A percentile compares a stretch with the other conserved stretches of the same genome.
Conservation (phyloP, 2,797 vertebrate species). For the Margarornis squamiger region DNA sequence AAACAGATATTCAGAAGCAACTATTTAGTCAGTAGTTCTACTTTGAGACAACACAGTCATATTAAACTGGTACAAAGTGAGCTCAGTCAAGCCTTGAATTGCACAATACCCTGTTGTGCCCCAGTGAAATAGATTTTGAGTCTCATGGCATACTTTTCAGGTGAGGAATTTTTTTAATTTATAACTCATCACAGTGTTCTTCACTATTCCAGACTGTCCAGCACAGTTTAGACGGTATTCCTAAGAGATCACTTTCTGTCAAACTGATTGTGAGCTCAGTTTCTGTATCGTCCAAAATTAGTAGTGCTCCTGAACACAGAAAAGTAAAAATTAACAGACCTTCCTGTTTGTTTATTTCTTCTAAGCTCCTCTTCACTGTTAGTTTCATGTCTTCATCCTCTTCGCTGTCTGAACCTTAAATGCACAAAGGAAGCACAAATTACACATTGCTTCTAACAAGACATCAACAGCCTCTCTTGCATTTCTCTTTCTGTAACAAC, state of each 20-base stretch:
- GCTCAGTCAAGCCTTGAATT: background rate
- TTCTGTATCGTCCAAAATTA: background rate
- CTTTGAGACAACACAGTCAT: background rate
- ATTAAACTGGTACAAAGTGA: background rate
- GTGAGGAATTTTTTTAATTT: background rate
- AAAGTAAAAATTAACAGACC: constrained; percentile 18
- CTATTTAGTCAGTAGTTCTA: background rate
- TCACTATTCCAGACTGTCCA: background rate
- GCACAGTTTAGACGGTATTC: background rate
- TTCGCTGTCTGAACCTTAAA: constrained; percentile 60
- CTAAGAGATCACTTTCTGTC: background rate
- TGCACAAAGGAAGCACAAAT: background rate
- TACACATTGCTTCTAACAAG: background rate
- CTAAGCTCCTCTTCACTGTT: background rate
- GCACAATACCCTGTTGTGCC: background rate
- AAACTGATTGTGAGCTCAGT: background rate
- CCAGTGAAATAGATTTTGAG: background rate
- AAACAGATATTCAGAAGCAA: background rate
- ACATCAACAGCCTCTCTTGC: background rate
- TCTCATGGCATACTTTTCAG: background rate
- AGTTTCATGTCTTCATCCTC: constrained; percentile 44
- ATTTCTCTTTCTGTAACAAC: background rate
- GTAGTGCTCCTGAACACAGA: background rate
- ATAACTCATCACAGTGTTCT: background rate
- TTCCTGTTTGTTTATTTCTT: constrained; percentile 27